A percentile compares a stretch with the other conserved stretches of the same genome.
Conservation (phyloP, 2,888 invertebrate genomes). For the Campaea margaritaria region DNA sequence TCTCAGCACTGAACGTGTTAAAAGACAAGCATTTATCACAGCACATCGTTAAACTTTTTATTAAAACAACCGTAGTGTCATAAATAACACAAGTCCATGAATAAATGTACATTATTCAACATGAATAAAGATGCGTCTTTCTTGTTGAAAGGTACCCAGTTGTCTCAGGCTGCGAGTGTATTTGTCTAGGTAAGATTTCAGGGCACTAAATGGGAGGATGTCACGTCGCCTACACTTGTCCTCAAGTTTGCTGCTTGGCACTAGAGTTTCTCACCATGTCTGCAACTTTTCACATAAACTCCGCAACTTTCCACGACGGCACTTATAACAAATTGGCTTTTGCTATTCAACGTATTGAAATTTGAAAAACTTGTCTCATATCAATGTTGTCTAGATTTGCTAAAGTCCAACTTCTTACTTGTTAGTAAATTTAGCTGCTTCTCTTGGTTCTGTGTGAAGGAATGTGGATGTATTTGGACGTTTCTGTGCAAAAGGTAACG, state of each 20-base stretch:
- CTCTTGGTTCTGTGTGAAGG: slow-evolving; percentile 13
- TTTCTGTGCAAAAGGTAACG: slow-evolving; percentile 20
- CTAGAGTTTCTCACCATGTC: slow-evolving; percentile 65
- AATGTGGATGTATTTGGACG: slow-evolving; percentile 18
- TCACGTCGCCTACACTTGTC: slow-evolving; percentile 79
- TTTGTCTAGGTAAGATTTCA: slow-evolving; percentile 60
- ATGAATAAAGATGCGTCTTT: slow-evolving; percentile 43
- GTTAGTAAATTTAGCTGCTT: slow-evolving; percentile 9
- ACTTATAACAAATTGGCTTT: slow-evolving; percentile 72
- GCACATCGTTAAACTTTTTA: slow-evolving; percentile 25
- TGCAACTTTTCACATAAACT: slow-evolving; percentile 81
- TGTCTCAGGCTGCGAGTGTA: slow-evolving; percentile 48
- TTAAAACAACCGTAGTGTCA: slow-evolving; percentile 25
- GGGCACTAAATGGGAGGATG: slow-evolving; percentile 61
- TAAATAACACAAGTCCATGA: slow-evolving; percentile 40
- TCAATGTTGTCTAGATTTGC: slow-evolving; percentile 27
- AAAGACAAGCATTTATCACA: slow-evolving; percentile 8
- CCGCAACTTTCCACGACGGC: slow-evolving; percentile 71
- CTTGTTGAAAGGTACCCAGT: slow-evolving; percentile 42
- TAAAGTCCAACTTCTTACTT: slow-evolving; percentile 14
- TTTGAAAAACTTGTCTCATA: slow-evolving; percentile 45
- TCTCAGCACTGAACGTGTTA: no score
- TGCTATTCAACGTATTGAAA: slow-evolving; percentile 70
- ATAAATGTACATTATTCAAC: slow-evolving; percentile 44
- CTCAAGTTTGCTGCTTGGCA: slow-evolving; percentile 66